Conservation (phyloP, 1,140 invertebrate species). For the Plodia interpunctella region DNA sequence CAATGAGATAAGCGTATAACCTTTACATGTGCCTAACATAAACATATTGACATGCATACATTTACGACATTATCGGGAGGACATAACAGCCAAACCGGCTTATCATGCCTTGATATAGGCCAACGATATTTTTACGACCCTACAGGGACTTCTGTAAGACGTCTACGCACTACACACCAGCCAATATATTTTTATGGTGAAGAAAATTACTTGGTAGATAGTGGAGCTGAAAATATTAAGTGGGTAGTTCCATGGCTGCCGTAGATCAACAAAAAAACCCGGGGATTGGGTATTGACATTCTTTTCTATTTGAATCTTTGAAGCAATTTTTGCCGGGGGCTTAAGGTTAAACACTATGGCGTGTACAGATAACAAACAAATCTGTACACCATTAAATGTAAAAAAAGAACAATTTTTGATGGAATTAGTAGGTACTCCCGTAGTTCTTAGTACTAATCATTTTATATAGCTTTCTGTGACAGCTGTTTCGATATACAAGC, state of each 20-base stretch:
- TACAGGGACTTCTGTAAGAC: slow-evolving; percentile 15
- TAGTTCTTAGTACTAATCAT: no score
- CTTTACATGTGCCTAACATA: no score
- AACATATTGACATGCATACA: slow-evolving; percentile 4
- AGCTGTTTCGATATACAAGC: no score
- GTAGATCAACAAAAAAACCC: not conserved
- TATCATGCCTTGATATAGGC: not conserved
- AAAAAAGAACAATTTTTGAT: no score
- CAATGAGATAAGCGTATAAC: no score
- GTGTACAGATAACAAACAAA: no score
- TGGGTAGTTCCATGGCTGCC: not conserved
- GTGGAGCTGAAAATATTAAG: not conserved
- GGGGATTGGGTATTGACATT: not conserved
- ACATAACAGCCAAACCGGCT: not conserved
- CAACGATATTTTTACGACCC: slow-evolving; percentile 22
- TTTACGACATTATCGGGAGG: slow-evolving; percentile 4
- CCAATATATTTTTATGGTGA: slow-evolving; percentile 27
- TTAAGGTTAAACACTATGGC: no score
- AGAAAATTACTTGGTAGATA: slow-evolving; percentile 21
- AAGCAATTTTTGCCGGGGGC: no score
- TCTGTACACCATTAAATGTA: no score
- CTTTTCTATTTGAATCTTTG: not conserved
- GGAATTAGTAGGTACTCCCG: no score
- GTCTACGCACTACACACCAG: slow-evolving; percentile 10
- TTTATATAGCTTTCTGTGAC: no score